Conservation (phyloP, 1,140 invertebrate species). For the Pararge aegeria region DNA sequence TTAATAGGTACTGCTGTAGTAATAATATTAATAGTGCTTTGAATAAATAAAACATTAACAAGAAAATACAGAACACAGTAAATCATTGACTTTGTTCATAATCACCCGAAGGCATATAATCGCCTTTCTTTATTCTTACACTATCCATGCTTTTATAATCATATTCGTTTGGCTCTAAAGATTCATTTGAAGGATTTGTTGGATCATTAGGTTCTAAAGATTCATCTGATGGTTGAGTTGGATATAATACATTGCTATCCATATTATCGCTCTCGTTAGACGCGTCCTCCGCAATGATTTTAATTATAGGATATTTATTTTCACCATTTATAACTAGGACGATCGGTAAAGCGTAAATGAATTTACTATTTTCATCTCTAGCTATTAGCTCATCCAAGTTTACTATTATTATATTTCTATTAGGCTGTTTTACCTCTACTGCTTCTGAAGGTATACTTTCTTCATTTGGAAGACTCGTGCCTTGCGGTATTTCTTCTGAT, state of each 20-base stretch:
- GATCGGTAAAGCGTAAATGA: constrained; percentile 16
- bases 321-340: constrained; percentile 15
- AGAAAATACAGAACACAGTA: neutral
- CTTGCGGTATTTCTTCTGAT: constrained; percentile 5
- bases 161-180: neutral
- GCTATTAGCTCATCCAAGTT: constrained; percentile 14
- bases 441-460: neutral
- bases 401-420: constrained; percentile 12
- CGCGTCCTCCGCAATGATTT: constrained; percentile 17
- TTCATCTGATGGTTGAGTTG: neutral
- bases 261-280: neutral
- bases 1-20: no score
- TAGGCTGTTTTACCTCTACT: neutral
- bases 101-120: neutral
- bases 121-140: constrained; percentile 1
- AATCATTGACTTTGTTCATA: neutral
- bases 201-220: neutral
- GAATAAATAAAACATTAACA: neutral
- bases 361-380: constrained; percentile 1
- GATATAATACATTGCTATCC: neutral
- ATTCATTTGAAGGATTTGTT: neutral
- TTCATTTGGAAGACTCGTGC: neutral
- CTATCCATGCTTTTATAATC: neutral
- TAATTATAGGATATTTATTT: constrained; percentile 19
- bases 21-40: no score